These are phyloP conservation scores for Rhea americana DNA, from an alignment of 2,113 vertebrate genomes.

Conservation along the genomic window DNA sequence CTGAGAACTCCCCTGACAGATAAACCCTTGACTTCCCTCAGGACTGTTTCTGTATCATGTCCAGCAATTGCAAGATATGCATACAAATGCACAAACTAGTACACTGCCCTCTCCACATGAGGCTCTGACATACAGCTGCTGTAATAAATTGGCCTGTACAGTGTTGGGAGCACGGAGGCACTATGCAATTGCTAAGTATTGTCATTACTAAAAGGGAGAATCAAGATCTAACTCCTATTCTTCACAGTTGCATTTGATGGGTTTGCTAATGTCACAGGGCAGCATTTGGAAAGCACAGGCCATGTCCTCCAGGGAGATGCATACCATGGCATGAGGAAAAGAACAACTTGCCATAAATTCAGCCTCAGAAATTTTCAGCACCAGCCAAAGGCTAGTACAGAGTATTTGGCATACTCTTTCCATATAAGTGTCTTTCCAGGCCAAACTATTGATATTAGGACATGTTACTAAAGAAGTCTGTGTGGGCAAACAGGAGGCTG, in stretches of 20 bases:
- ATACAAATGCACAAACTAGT: neutral
- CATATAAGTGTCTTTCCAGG: neutral
- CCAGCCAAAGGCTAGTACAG: neutral
- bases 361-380: neutral
- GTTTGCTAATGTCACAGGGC: neutral
- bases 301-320: neutral
- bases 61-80: neutral
- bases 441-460: neutral
- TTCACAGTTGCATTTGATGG: neutral
- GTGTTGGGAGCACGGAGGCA: neutral
- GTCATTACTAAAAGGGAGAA: neutral
- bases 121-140: neutral
- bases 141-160: neutral
- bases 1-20: neutral
- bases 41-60: neutral
- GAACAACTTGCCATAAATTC: constrained; percentile 8
- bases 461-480: neutral
- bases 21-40: neutral
- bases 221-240: neutral
- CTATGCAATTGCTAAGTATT: neutral
- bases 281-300: neutral
- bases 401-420: neutral
- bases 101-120: neutral
- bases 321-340: neutral
- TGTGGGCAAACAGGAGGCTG: neutral